Evolutionary conservation across 2,888 invertebrate species (phyloP), one percentile per base, ranked within the genome.

Genomic region (Anagyrus pseudococci): DNA sequence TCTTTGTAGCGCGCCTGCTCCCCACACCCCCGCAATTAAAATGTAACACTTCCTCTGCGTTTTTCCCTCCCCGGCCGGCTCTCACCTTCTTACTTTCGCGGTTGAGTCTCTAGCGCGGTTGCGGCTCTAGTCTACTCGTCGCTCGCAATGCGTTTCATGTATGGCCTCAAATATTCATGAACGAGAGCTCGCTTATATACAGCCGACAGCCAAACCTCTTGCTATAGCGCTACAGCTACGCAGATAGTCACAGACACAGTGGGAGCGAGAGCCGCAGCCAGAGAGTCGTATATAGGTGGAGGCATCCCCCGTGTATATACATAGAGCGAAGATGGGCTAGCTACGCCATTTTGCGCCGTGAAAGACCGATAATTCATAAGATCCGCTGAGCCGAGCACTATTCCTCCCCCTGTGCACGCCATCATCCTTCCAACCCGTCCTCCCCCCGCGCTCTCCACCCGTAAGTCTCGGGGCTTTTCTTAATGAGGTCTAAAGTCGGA

Each of bases 361-460:
- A 26, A 62, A 48, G 53, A 22, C 29, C 57, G 57, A 62, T 62
- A 56, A 62, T 62, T 62, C 33, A 58, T 40, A 57, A 58, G 62
- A 26, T n/a, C 50, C 26, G 44, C 15, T 33, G 1, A 29, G 20
- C n/a, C n/a, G n/a, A n/a, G n/a, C 41, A 41, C 17, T 25, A 4
- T 10, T 19, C 23, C 29, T n/a, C 43, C 19, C 19, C 3, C 22
- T 23, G 15, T 6, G 10, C 43, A 3, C 8, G 2, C 23, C 25
- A n/a, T n/a, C n/a, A n/a, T n/a, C n/a, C n/a, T n/a, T n/a, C n/a
- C n/a, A n/a, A n/a, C n/a, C n/a, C n/a, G n/a, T n/a, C n/a, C n/a
- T n/a, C n/a, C n/a, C n/a, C n/a, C n/a, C n/a, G n/a, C n/a, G n/a
- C n/a, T n/a, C n/a, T n/a, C n/a, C n/a, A n/a, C n/a, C n/a, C n/a